These are phyloP conservation scores for Aproaerema taeniolella DNA, from an alignment of 2,888 invertebrate genomes.

Conservation along the genomic window DNA sequence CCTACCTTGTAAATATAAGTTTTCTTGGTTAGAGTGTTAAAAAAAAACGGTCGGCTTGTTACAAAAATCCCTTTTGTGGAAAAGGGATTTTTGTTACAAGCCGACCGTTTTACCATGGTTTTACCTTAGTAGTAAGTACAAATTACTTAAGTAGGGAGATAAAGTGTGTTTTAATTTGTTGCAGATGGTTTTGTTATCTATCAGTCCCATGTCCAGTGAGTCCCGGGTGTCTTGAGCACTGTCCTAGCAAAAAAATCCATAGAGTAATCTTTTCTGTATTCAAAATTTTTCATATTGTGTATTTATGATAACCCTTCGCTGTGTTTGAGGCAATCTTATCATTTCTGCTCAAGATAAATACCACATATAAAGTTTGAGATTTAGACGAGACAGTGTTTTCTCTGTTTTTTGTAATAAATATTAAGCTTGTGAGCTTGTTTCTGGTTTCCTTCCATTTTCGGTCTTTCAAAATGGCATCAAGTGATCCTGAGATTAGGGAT, in stretches of 20 bases:
- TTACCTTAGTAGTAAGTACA: too few species aligned
- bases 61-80: too few species aligned
- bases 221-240: constrained; percentile 60
- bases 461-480: constrained; percentile 54
- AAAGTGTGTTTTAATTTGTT: too few species aligned
- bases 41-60: too few species aligned
- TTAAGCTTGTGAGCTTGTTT: not conserved
- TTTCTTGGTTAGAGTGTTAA: too few species aligned
- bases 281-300: too few species aligned
- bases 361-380: constrained; percentile 39
- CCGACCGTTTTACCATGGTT: too few species aligned
- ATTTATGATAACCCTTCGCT: too few species aligned
- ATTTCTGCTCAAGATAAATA: constrained; percentile 67
- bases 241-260: constrained; percentile 19
- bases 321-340: constrained; percentile 62
- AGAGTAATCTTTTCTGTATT: constrained; percentile 24
- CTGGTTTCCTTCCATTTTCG: not conserved
- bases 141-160: too few species aligned
- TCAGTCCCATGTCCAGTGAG: constrained; percentile 49
- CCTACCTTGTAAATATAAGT: too few species aligned
- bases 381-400: constrained; percentile 29
- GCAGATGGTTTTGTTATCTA: constrained; percentile 55
- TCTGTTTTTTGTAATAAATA: constrained; percentile 8
- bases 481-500: constrained; percentile 78
- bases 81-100: too few species aligned